Evolutionary conservation across 2,888 invertebrate species (phyloP).

Genomic region (Candidula unifasciata): DNA sequence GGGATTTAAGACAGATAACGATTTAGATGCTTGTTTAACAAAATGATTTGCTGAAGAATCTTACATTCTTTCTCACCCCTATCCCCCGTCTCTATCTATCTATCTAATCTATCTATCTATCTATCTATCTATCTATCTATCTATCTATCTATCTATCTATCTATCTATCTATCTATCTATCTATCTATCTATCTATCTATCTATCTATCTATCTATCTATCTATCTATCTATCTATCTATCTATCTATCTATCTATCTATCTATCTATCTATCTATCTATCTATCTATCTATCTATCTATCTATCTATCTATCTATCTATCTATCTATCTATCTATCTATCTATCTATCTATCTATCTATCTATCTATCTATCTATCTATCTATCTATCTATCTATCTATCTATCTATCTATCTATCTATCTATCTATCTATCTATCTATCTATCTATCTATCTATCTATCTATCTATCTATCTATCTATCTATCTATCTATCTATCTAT

Average conservation of each 20-base stretch:
- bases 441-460: neutral
- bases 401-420: neutral
- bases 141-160: neutral
- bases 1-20: too few species aligned
- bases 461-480: too few species aligned
- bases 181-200: neutral
- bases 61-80: neutral
- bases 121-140: constrained; percentile 29
- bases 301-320: neutral
- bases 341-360: neutral
- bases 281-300: neutral
- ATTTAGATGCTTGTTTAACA: neutral
- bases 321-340: neutral
- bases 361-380: neutral
- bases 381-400: neutral
- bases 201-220: neutral
- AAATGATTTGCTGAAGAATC: neutral
- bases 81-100: constrained; percentile 29
- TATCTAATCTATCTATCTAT: constrained; percentile 11
- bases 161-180: neutral
- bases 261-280: neutral
- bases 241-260: neutral
- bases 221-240: neutral
- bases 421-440: neutral
- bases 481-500: neutral